Evolutionary conservation across 2,888 invertebrate species (phyloP).

Genomic region (Pinctada fucata): DNA sequence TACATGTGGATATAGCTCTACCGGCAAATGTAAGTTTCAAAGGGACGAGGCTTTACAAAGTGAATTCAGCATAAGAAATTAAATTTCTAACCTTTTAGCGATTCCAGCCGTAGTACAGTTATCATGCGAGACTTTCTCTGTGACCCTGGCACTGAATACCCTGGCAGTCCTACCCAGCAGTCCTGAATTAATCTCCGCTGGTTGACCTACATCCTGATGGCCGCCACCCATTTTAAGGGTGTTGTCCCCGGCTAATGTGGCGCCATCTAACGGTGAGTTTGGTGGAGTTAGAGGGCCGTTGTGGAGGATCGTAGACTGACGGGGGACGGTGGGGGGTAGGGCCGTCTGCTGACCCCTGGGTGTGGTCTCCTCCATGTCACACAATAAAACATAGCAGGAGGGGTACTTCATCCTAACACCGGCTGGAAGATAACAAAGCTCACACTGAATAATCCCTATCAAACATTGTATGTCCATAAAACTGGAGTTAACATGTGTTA

Average conservation of each 20-base stretch:
- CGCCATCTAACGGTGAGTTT: slow-evolving; percentile 69
- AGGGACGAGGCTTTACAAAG: too few relatives aligned
- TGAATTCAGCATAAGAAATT: too few relatives aligned
- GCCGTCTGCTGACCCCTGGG: slow-evolving; percentile 50
- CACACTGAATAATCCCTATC: background rate
- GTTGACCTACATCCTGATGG: slow-evolving; percentile 44
- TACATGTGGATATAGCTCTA: too few relatives aligned
- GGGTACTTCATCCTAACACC: slow-evolving; percentile 97
- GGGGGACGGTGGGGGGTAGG: slow-evolving; percentile 22
- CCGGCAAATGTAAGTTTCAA: too few relatives aligned
- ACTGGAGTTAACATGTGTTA: background rate
- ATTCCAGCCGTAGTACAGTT: slow-evolving; percentile 78
- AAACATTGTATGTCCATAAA: background rate
- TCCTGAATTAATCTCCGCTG: slow-evolving; percentile 49
- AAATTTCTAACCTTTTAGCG: slow-evolving; percentile 52
- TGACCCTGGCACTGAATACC: slow-evolving; percentile 55
- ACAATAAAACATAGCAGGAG: slow-evolving; percentile 89
- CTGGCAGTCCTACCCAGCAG: slow-evolving; percentile 46
- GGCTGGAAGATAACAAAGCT: slow-evolving; percentile 80
- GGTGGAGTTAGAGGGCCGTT: slow-evolving; percentile 68
- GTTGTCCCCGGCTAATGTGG: slow-evolving; percentile 46
- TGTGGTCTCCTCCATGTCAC: slow-evolving; percentile 71
- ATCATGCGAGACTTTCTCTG: slow-evolving; percentile 84
- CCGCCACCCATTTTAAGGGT: slow-evolving; percentile 37
- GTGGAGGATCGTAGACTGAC: slow-evolving; percentile 36